These are phyloP conservation scores for Tachina fera DNA, from an alignment of 2,888 invertebrate species.

Conservation along the genomic window DNA sequence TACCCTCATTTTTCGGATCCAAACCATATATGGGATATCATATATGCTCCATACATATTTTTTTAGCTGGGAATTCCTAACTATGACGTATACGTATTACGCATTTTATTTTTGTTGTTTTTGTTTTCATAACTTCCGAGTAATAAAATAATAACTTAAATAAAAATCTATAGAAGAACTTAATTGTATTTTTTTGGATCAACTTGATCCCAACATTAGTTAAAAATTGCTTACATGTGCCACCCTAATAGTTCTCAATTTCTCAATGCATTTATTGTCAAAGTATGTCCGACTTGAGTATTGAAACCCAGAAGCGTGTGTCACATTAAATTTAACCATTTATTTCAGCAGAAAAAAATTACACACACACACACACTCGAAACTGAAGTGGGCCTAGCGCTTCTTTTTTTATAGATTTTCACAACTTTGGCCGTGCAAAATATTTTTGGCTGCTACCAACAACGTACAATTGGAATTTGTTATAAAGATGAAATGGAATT, in stretches of 20 bases:
- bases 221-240: background rate
- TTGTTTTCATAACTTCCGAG: no score
- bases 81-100: no score
- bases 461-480: constrained; percentile 28
- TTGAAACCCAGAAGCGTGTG: constrained; percentile 64
- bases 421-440: constrained; percentile 22
- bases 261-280: constrained; percentile 74
- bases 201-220: no score
- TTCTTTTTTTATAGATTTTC: background rate
- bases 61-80: no score
- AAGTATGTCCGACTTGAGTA: constrained; percentile 51
- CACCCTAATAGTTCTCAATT: constrained; percentile 66
- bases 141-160: no score
- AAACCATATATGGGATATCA: no score
- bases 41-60: no score
- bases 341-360: constrained; percentile 64
- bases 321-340: constrained; percentile 72
- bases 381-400: constrained; percentile 39
- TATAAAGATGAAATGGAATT: constrained; percentile 28
- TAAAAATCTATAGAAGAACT: no score
- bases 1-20: no score
- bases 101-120: no score
- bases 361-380: background rate
- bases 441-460: constrained; percentile 30
- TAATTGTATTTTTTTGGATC: no score